phyloP scores from a whole-genome alignment of 2,113 vertebrate genomes.

The Pristiophorus japonicus region DNA sequence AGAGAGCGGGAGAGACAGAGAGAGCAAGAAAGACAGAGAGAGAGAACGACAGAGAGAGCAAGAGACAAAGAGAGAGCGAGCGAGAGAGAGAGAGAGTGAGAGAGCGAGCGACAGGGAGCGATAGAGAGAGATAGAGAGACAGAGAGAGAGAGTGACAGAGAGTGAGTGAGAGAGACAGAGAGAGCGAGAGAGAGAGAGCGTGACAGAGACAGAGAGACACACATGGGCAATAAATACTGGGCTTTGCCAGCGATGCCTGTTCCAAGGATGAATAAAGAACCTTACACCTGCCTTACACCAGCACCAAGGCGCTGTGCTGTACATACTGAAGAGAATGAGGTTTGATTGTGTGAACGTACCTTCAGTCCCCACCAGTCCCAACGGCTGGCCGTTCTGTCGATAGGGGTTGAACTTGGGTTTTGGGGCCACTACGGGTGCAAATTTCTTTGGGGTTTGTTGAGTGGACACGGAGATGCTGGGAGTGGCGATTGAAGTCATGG shows the following conservation, averaged over 20 bases:
- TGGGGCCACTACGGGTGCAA: constrained; percentile 86
- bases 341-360: constrained; percentile 47
- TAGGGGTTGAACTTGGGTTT: constrained; percentile 95
- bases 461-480: constrained; percentile 88
- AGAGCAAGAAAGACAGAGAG: too few relatives aligned
- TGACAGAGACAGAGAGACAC: too few relatives aligned
- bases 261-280: neutral
- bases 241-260: neutral
- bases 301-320: neutral
- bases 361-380: constrained; percentile 54
- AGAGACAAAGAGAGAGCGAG: too few relatives aligned
- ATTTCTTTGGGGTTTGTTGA: constrained; percentile 88
- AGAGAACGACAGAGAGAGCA: too few relatives aligned
- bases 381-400: constrained; percentile 48
- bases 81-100: neutral
- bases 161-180: too few relatives aligned
- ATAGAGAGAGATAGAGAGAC: neutral
- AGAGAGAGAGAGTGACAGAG: too few relatives aligned
- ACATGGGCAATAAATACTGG: neutral
- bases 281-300: neutral
- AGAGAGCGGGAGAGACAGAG: too few relatives aligned
- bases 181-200: too few relatives aligned
- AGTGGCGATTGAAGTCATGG: constrained; percentile 79
- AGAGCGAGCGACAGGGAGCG: neutral
- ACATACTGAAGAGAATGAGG: neutral